phyloP scores from a whole-genome alignment of 1,140 invertebrate species.

The Heliconius eleuchia region DNA sequence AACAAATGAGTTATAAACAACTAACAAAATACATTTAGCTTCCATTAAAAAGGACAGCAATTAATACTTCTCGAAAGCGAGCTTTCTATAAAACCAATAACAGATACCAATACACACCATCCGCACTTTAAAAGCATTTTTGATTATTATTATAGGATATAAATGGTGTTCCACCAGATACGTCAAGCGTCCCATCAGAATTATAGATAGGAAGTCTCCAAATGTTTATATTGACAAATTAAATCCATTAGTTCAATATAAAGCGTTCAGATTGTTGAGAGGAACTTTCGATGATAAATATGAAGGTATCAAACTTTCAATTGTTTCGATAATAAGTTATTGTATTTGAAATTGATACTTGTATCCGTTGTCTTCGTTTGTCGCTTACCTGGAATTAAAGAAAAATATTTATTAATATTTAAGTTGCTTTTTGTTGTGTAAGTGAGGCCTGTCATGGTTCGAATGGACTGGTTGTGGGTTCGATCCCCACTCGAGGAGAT shows the following conservation, averaged over 20 bases:
- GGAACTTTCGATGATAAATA: background rate
- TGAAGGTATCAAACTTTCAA: background rate
- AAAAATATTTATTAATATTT: background rate
- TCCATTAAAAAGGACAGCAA: background rate
- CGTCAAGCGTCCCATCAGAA: background rate
- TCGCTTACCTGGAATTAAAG: background rate
- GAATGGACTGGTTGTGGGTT: too few relatives aligned
- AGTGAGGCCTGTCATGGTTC: too few relatives aligned
- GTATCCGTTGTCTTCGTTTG: background rate
- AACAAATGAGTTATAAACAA: too few relatives aligned
- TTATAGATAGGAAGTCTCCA: background rate
- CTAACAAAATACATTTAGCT: background rate
- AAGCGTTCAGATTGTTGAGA: background rate
- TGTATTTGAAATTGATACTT: background rate
- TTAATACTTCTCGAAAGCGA: background rate
- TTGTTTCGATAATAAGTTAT: background rate
- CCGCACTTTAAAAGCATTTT: background rate
- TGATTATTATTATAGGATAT: background rate
- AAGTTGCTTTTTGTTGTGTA: too few relatives aligned
- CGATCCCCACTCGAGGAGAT: too few relatives aligned
- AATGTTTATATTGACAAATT: constrained; percentile 16
- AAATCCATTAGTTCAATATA: constrained; percentile 5
- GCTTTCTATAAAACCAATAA: constrained; percentile 4
- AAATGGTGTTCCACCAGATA: background rate
- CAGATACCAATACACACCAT: background rate